A percentile compares a stretch with the other conserved stretches of the same genome.
These are phyloP conservation scores for Bos javanicus DNA, from an alignment of 2,113 vertebrate genomes.

Conservation along the genomic window DNA sequence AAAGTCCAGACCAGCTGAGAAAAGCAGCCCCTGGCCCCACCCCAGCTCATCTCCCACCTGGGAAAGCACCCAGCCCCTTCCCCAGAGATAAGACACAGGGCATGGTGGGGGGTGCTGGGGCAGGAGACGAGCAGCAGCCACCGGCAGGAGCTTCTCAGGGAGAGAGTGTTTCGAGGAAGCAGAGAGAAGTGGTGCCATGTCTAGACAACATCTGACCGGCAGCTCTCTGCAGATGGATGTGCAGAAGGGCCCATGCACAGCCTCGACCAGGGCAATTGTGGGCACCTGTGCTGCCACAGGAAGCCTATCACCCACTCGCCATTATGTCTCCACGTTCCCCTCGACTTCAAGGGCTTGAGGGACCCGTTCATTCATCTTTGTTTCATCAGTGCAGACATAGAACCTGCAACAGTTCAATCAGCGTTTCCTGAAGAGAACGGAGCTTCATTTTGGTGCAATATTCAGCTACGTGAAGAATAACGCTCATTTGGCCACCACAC, in stretches of 20 bases:
- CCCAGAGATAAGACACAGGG: not conserved
- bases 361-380: not conserved
- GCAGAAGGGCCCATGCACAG: rapidly evolving
- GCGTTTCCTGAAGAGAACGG: not conserved
- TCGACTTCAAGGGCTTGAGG: not conserved
- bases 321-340: rapidly evolving
- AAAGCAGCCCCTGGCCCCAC: not conserved
- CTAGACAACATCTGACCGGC: not conserved
- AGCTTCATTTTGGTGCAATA: not conserved
- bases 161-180: not conserved
- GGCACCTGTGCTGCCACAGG: not conserved
- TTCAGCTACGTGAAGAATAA: not conserved
- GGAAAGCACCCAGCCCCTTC: not conserved
- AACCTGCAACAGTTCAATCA: not conserved
- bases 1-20: not conserved
- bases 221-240: not conserved
- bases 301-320: not conserved
- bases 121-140: not conserved
- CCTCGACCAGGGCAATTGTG: not conserved
- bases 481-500: not conserved
- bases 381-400: not conserved
- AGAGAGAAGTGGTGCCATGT: not conserved
- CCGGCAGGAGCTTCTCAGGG: not conserved
- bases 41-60: not conserved
- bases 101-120: not conserved